phyloP scores from a whole-genome alignment of 2,797 vertebrate species.

The Hafferia zeledoni region DNA sequence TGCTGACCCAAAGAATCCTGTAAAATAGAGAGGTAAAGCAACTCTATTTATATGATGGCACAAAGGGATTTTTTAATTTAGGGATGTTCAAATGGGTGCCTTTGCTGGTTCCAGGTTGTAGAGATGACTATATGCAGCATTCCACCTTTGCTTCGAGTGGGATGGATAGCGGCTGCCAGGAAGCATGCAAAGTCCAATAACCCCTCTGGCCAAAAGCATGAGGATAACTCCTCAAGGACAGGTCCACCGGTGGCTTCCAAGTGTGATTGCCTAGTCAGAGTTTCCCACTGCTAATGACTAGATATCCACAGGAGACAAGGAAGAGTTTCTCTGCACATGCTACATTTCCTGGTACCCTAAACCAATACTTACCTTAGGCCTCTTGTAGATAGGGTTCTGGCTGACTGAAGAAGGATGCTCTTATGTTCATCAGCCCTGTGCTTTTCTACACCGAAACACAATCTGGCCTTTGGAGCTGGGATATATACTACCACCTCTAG shows the following conservation, averaged over 20 bases:
- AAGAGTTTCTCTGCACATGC: background rate
- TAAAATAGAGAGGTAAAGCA: background rate
- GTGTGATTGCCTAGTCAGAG: background rate
- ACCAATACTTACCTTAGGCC: background rate
- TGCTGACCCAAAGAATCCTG: background rate
- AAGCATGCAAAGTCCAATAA: background rate
- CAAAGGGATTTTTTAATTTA: background rate
- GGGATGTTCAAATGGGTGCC: background rate
- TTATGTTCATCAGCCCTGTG: background rate
- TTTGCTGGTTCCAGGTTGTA: background rate
- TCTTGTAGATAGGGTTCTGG: background rate
- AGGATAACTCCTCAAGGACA: background rate
- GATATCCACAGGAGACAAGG: background rate
- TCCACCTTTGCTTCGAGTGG: background rate
- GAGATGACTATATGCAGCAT: background rate
- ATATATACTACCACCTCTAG: background rate
- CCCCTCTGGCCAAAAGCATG: background rate
- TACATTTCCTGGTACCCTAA: background rate
- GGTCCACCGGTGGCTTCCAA: background rate
- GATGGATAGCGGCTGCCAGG: background rate
- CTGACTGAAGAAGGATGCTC: background rate
- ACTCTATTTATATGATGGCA: background rate
- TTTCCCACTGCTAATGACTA: background rate
- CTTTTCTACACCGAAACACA: background rate
- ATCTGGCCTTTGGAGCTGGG: background rate